phyloP scores from a whole-genome alignment of 92 coral and sea anemone species.

The Galaxea fascicularis region DNA sequence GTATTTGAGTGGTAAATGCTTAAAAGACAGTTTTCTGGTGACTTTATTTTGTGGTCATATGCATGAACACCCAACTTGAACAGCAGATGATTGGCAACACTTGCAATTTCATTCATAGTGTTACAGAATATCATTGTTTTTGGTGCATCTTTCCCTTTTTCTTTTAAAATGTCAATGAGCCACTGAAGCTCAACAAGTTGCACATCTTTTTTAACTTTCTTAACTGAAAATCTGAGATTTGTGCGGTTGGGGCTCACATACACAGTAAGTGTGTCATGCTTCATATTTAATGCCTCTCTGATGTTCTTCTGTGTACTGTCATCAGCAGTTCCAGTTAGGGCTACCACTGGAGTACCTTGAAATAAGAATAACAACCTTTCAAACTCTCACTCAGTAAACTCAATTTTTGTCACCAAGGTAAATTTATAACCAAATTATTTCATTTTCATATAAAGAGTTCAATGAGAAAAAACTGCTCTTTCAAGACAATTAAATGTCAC shows the following conservation, averaged over 20 bases:
- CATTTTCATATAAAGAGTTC: neutral
- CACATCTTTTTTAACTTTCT: slow-evolving; percentile 45
- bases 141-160: slow-evolving; percentile 37
- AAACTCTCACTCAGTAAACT: neutral
- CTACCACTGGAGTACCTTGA: slow-evolving; percentile 58
- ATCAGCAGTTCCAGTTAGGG: slow-evolving; percentile 73
- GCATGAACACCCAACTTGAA: slow-evolving; percentile 40
- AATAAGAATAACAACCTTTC: neutral
- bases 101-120: slow-evolving; percentile 58
- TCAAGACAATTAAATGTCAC: neutral
- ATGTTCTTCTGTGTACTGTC: slow-evolving; percentile 32
- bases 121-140: slow-evolving; percentile 64
- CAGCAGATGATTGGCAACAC: slow-evolving; percentile 43
- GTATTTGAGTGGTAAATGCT: slow-evolving; percentile 58
- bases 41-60: neutral
- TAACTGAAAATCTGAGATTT: slow-evolving; percentile 43
- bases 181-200: slow-evolving; percentile 31
- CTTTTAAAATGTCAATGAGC: slow-evolving; percentile 43
- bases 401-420: neutral
- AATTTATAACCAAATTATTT: neutral
- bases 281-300: neutral
- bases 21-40: slow-evolving; percentile 26
- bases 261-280: neutral
- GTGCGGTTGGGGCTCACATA: slow-evolving; percentile 59
- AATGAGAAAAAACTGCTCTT: neutral